Base-by-base conservation (phyloP, 2,797 vertebrate species). In the Lacerta agilis region DNA sequence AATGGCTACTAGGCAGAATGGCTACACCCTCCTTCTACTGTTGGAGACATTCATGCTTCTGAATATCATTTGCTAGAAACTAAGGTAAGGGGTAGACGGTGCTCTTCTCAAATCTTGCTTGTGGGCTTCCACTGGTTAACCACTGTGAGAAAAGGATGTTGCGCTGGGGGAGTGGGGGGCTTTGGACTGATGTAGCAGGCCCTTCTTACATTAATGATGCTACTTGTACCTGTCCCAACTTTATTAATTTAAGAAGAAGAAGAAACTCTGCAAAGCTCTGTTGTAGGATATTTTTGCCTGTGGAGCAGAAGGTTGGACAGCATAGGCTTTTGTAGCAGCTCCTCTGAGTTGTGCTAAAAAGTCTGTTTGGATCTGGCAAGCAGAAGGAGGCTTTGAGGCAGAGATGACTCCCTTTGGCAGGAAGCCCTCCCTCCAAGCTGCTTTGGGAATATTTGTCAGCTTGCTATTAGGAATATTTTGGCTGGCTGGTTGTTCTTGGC, bases 381-480 rank as follows among this genome's bases (percentile, higher is more conserved):
- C 38, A 83, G 25, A 58, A 20, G 45, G 23, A 58, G 33, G n/a
- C 67, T 72, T 83, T 72, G 82, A 72, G 18, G 67, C 69, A 58
- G 69, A 49, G 18, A 36, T 72, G 82, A n/a, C 18, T 73, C 29
- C 29, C 45, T 33, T 84, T 88, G 82, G 67, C 77, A 64, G 66
- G 79, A n/a, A 43, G 20, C 2, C 43, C 5, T 79, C 87, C 0
- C 0, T 61, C 38, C 86, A 55, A 78, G 49, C 1, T 87, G 9
- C 0, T 0, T 27, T 79, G 75, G 58, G 41, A 20, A 69, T 55
- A 8, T 15, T 84, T 2, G 25, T 49, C 45, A 73, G 79, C 9
- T 41, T 45, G 18, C 36, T 45, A 8, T 75, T 82, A 33, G 69
- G 38, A 64, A 17, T 25, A 4, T 5, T 75, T 64, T 25, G 72